Evolutionary conservation across 1,140 invertebrate species (phyloP), one percentile per base, ranked within the genome.

Genomic region (Hyposmocoma kahamanoa): DNA sequence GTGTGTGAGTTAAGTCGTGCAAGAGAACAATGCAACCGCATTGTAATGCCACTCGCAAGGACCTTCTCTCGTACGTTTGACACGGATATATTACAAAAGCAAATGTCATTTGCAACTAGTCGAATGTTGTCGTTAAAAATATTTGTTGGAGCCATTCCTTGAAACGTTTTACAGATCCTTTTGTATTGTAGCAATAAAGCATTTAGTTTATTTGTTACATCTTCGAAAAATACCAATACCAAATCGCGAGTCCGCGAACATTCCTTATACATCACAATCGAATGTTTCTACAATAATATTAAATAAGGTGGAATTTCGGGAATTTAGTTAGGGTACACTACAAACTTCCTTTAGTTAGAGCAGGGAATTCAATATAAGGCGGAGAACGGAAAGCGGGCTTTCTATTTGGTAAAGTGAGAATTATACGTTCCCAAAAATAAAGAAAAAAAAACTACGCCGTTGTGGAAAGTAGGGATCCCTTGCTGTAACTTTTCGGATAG

Each of bases 351-450:
- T 55, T 49, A 54, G 45, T 52, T 21, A 61, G 38, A 74, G 77
- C 21, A 61, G 38, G 77, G 77, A 81, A 81, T 81, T 65, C 74
- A 78, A 81, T 81, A 78, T 73, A 62, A 56, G 57, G 51, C 59
- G 59, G 57, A 49, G 53, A 54, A 51, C 50, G 51, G 53, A 48
- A 62, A 54, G 56, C 48, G 53, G 59, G 54, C 50, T 67, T 64
- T 60, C 62, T 66, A 59, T 67, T 59, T 53, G 50, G 53, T 56
- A 69, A 72, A 76, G 68, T 69, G 66, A 67, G 62, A 73, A 76
- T 76, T 72, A 76, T 72, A 71, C 67, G 58, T 67, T 53, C 57
- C 62, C 51, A 59, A 60, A 67, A 68, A 69, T 52, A 67, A 64
- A 64, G 50, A 61, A 62, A 64, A 38, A 64, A 61, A 72, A 67